Evolutionary conservation across 2,113 vertebrate genomes (phyloP).

Genomic region (Chamaea fasciata): DNA sequence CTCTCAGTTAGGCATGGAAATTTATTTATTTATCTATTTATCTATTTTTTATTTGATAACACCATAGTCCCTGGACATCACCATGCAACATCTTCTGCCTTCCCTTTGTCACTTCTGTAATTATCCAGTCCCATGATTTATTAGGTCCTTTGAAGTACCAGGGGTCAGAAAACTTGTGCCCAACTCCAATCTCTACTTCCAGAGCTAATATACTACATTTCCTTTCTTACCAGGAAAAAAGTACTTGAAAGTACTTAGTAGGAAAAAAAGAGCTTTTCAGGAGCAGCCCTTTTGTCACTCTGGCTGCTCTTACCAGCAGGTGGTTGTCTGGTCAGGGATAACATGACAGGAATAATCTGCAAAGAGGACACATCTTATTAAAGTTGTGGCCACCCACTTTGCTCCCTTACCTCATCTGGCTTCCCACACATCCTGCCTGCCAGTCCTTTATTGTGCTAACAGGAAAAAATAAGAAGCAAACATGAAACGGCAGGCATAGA

Average conservation of each 20-base stretch:
- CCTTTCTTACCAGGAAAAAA: neutral
- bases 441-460: neutral
- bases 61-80: neutral
- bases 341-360: slow-evolving; percentile 4
- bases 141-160: neutral
- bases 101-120: neutral
- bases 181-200: neutral
- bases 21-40: neutral
- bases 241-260: neutral
- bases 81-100: neutral
- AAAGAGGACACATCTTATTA: slow-evolving; percentile 8
- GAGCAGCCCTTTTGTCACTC: neutral
- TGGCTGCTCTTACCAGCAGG: neutral
- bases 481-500: neutral
- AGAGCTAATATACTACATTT: neutral
- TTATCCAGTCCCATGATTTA: neutral
- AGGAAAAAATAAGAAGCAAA: neutral
- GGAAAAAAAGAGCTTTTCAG: neutral
- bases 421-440: neutral
- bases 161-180: neutral
- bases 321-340: neutral
- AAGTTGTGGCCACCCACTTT: neutral
- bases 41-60: neutral
- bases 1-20: neutral
- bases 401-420: neutral